phyloP scores from a whole-genome alignment of 2,888 invertebrate species.

The Diabrotica balteata region DNA sequence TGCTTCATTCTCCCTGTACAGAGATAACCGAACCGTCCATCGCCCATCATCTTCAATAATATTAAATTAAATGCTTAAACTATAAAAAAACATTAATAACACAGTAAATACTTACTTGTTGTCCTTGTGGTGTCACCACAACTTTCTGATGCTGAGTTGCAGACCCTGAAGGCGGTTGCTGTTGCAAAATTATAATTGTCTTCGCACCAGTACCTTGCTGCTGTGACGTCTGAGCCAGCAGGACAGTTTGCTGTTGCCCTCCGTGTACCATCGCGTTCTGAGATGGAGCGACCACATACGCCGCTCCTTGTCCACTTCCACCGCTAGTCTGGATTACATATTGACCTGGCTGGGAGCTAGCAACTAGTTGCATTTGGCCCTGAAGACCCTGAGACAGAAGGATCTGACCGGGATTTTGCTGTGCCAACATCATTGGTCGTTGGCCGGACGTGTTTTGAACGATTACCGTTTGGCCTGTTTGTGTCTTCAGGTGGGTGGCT shows the following conservation, averaged over 20 bases:
- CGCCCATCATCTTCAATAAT: too few species aligned
- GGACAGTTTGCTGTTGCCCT: slow-evolving; percentile 69
- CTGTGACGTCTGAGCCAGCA: slow-evolving; percentile 72
- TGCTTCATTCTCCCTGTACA: too few species aligned
- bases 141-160: slow-evolving; percentile 62
- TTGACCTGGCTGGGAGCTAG: slow-evolving; percentile 59
- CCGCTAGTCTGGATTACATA: slow-evolving; percentile 62
- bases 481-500: slow-evolving; percentile 53
- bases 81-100: too few species aligned
- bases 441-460: slow-evolving; percentile 56
- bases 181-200: slow-evolving; percentile 75
- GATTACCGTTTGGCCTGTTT: slow-evolving; percentile 56
- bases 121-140: slow-evolving; percentile 72
- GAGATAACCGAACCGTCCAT: too few species aligned
- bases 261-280: slow-evolving; percentile 68
- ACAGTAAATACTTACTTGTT: slow-evolving; percentile 60
- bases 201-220: slow-evolving; percentile 71
- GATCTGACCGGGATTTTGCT: slow-evolving; percentile 54
- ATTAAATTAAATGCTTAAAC: too few species aligned
- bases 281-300: slow-evolving; percentile 72
- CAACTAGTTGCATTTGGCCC: slow-evolving; percentile 61
- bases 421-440: slow-evolving; percentile 54
- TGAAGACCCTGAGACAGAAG: slow-evolving; percentile 56
- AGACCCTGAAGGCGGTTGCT: slow-evolving; percentile 60
- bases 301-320: slow-evolving; percentile 63